phyloP scores from a whole-genome alignment of 2,888 invertebrate species.

The Iphiclides podalirius region DNA sequence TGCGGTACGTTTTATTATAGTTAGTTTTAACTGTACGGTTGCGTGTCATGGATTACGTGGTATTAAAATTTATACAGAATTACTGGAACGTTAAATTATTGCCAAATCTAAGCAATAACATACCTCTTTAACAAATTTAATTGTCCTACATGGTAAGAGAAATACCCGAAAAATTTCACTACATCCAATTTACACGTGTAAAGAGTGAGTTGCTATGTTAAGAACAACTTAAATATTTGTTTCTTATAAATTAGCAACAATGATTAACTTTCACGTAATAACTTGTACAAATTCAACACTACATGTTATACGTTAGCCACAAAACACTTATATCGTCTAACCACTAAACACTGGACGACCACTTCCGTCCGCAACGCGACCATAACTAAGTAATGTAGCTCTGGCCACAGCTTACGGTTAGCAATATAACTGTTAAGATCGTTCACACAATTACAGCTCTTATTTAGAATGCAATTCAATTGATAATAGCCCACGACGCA shows the following conservation, averaged over 20 bases:
- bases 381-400: slow-evolving; percentile 50
- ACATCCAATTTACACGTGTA: not conserved
- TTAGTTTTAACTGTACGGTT: slow-evolving; percentile 38
- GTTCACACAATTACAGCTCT: slow-evolving; percentile 34
- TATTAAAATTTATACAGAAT: slow-evolving; percentile 38
- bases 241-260: slow-evolving; percentile 35
- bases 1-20: slow-evolving; percentile 9
- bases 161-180: too few relatives aligned
- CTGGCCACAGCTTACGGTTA: slow-evolving; percentile 29
- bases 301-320: slow-evolving; percentile 51
- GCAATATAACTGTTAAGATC: slow-evolving; percentile 30
- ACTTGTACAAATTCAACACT: slow-evolving; percentile 58
- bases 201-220: too few relatives aligned
- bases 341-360: slow-evolving; percentile 48
- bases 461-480: slow-evolving; percentile 30
- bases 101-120: not conserved
- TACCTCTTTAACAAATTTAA: not conserved
- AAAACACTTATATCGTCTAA: slow-evolving; percentile 42
- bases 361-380: slow-evolving; percentile 60
- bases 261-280: slow-evolving; percentile 76
- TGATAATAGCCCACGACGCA: slow-evolving; percentile 21
- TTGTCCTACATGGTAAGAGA: too few relatives aligned
- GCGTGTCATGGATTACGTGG: slow-evolving; percentile 42
- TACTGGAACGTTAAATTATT: slow-evolving; percentile 11
- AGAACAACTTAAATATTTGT: too few relatives aligned